phyloP scores from a whole-genome alignment of 2,113 vertebrate genomes.

The Tylochromis polylepis region DNA sequence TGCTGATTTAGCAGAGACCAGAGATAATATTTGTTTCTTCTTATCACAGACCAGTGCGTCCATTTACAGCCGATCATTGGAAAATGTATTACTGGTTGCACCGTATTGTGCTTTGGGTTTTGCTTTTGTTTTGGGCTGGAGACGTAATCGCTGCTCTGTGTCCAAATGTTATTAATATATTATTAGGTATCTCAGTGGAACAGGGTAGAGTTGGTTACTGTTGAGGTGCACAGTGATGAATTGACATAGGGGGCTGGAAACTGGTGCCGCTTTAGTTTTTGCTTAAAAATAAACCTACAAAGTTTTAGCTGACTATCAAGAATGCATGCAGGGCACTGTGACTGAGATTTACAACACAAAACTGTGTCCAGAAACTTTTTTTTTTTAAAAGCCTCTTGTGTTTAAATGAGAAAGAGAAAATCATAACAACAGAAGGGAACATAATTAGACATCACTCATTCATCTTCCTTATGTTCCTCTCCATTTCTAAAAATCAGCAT shows the following conservation, averaged over 20 bases:
- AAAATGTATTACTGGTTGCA: constrained; percentile 83
- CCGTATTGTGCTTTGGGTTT: constrained; percentile 70
- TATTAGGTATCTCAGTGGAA: constrained; percentile 24
- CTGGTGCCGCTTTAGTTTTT: not conserved
- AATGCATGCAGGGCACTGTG: not conserved
- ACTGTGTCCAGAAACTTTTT: constrained; percentile 53
- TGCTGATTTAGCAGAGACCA: constrained; percentile 85
- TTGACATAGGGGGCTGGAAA: constrained; percentile 7
- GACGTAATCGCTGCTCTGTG: constrained; percentile 77
- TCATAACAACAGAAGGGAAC: constrained; percentile 38
- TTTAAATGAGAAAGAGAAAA: constrained; percentile 50
- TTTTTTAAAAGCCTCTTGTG: constrained; percentile 60
- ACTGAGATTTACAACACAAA: constrained; percentile 67
- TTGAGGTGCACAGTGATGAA: constrained; percentile 54
- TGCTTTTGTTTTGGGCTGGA: constrained; percentile 76
- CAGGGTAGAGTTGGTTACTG: constrained; percentile 29
- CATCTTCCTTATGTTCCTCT: not conserved
- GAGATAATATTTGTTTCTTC: constrained; percentile 87
- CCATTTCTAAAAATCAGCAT: constrained; percentile 5
- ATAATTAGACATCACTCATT: constrained; percentile 21
- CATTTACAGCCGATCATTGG: constrained; percentile 86
- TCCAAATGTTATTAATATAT: constrained; percentile 64
- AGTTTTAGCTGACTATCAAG: constrained; percentile 22
- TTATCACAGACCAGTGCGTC: constrained; percentile 82
- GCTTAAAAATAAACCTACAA: constrained; percentile 61